These are phyloP conservation scores for Tenualosa ilisha DNA, from an alignment of 2,797 vertebrate species.

Conservation along the genomic window DNA sequence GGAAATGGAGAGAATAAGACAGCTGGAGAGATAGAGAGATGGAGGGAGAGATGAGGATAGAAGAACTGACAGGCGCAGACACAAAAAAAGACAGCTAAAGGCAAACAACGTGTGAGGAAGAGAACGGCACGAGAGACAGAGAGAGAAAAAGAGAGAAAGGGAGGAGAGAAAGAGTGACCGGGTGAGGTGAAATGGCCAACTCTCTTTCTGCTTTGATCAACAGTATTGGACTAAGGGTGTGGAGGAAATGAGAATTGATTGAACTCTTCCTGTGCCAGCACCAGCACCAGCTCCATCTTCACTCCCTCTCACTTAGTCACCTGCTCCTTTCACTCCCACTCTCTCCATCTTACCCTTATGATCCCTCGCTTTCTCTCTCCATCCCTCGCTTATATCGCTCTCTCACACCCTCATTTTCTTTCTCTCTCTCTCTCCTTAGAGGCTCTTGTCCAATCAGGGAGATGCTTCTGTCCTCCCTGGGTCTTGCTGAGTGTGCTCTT, in stretches of 20 bases:
- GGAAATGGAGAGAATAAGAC: neutral
- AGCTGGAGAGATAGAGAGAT: neutral
- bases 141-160: neutral
- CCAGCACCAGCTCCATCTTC: slow-evolving; percentile 25
- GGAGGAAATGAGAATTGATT: slow-evolving; percentile 32
- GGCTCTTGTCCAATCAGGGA: neutral
- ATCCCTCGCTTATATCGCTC: neutral
- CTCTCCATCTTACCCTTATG: neutral
- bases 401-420: neutral
- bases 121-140: neutral
- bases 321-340: neutral
- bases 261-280: slow-evolving; percentile 31
- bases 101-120: neutral
- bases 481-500: slow-evolving; percentile 17
- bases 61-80: neutral
- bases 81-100: neutral
- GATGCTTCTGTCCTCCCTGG: neutral
- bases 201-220: slow-evolving; percentile 47
- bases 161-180: neutral
- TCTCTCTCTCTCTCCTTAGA: neutral
- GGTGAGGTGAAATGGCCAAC: slow-evolving; percentile 31
- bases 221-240: slow-evolving; percentile 24
- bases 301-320: neutral
- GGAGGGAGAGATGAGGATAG: neutral
- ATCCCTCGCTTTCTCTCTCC: neutral